Percentiles rank a stretch among this genome's conserved stretches.
Evolutionary conservation across 2,797 vertebrate species (phyloP).

Genomic region (Myotis vivesi): DNA sequence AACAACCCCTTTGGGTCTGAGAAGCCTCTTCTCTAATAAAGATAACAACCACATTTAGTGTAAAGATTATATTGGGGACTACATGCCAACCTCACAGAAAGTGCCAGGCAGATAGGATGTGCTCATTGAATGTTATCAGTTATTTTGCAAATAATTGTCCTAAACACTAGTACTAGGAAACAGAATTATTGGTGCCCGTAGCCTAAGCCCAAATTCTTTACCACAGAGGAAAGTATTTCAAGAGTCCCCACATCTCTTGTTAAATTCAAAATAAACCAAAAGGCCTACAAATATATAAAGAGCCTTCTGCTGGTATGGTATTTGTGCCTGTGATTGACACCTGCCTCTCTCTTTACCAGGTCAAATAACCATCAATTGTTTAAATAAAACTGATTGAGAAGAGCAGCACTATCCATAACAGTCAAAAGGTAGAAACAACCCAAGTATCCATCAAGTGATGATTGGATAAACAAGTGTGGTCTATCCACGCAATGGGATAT

Average conservation of each 20-base stretch:
- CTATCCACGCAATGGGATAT: neutral
- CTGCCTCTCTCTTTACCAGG: neutral
- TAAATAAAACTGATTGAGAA: neutral
- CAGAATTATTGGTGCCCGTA: neutral
- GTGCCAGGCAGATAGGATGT: neutral
- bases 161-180: neutral
- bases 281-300: neutral
- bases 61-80: neutral
- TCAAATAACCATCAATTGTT: neutral
- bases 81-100: neutral
- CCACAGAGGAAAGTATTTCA: neutral
- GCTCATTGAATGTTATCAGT: neutral
- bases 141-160: slow-evolving; percentile 5
- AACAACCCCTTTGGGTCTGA: neutral
- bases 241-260: neutral
- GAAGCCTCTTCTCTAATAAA: neutral
- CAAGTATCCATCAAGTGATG: neutral
- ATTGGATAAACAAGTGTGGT: neutral
- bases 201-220: neutral
- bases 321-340: neutral
- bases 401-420: neutral
- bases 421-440: neutral
- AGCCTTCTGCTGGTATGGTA: neutral
- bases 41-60: neutral
- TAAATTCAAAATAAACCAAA: neutral